Percentiles rank a stretch among this genome's conserved stretches.
These are phyloP conservation scores for Strigamia crassipes DNA, from an alignment of 2,888 invertebrate genomes.

Conservation along the genomic window DNA sequence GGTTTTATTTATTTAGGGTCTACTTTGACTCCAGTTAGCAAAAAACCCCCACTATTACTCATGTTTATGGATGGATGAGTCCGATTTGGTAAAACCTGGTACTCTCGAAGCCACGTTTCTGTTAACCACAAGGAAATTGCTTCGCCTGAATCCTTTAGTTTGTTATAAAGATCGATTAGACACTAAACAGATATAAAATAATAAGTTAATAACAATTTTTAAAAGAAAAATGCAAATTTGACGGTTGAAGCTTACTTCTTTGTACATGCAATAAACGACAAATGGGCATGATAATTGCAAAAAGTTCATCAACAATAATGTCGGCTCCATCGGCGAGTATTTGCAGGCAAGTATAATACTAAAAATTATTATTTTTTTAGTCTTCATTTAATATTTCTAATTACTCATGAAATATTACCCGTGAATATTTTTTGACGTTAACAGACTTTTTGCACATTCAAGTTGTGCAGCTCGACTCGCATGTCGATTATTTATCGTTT, in stretches of 20 bases:
- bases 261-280: conserved; percentile 78
- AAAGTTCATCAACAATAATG: not conserved
- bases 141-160: conserved; percentile 71
- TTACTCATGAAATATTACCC: not conserved
- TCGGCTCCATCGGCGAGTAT: conserved; percentile 75
- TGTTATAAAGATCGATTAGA: conserved; percentile 78
- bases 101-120: conserved; percentile 85
- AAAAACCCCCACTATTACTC: conserved; percentile 84
- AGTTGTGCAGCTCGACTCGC: not conserved
- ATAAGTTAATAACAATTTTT: conserved; percentile 37
- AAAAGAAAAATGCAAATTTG: not conserved
- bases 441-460: not conserved
- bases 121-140: conserved; percentile 77
- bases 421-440: not conserved
- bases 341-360: conserved; percentile 77
- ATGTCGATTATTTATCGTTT: not conserved
- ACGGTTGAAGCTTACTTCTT: conserved; percentile 64
- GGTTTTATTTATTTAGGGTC: not conserved
- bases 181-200: conserved; percentile 62
- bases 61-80: conserved; percentile 95
- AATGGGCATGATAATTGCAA: conserved; percentile 73
- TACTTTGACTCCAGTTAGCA: conserved; percentile 72
- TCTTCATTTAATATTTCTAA: too few relatives aligned
- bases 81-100: conserved; percentile 85
- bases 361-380: not conserved